These are phyloP conservation scores for Petrolisthes cinctipes DNA, from an alignment of 2,888 invertebrate genomes.

Conservation along the genomic window DNA sequence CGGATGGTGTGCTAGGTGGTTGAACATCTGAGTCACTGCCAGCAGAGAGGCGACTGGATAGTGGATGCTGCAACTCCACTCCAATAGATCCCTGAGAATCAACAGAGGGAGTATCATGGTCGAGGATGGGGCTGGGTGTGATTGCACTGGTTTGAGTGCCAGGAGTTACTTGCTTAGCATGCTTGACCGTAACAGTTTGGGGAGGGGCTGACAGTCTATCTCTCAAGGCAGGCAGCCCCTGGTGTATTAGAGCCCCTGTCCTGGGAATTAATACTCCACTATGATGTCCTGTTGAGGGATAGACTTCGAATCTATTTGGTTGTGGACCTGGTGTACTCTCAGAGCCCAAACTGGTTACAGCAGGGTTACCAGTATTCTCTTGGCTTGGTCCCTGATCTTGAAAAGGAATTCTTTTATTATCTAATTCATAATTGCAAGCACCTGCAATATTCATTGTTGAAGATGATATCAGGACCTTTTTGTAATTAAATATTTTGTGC, in stretches of 20 bases:
- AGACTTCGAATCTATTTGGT: conserved; percentile 55
- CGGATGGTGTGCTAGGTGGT: conserved; percentile 42
- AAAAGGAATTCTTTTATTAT: not conserved
- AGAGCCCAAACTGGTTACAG: not conserved
- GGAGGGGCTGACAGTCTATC: conserved; percentile 18
- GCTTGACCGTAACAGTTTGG: conserved; percentile 29
- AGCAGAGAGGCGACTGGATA: conserved; percentile 36
- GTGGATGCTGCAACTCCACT: conserved; percentile 55
- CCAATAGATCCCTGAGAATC: conserved; percentile 60
- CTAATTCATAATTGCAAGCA: not conserved
- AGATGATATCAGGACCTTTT: conserved; percentile 27
- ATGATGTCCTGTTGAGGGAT: conserved; percentile 9
- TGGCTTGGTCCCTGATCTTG: not conserved
- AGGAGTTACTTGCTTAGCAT: conserved; percentile 28
- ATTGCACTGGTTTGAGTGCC: conserved; percentile 17
- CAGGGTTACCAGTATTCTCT: not conserved
- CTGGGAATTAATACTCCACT: conserved; percentile 34
- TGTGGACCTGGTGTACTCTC: conserved; percentile 20
- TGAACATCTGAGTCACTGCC: conserved; percentile 43
- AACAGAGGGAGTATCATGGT: conserved; percentile 54
- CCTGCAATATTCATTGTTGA: not conserved
- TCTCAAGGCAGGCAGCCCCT: conserved; percentile 11
- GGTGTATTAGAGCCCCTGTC: conserved; percentile 34
- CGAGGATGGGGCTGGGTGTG: conserved; percentile 54
- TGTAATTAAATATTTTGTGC: conserved; percentile 19